These are phyloP conservation scores for Drosophila bunnanda DNA, from an alignment of 2,888 invertebrate genomes.

Conservation along the genomic window DNA sequence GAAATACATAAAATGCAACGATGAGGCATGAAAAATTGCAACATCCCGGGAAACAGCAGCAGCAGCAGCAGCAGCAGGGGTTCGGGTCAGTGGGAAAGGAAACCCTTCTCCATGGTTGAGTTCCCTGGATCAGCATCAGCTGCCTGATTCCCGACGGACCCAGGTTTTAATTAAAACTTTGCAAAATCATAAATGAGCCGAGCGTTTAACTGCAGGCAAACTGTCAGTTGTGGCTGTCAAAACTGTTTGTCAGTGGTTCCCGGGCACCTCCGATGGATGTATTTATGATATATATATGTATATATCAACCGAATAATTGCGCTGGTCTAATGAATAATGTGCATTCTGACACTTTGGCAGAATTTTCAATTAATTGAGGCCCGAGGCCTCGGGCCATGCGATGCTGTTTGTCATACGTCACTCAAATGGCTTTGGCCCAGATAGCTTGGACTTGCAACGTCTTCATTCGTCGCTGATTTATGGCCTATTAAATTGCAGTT, in stretches of 20 bases:
- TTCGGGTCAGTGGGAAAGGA: slow-evolving; percentile 22
- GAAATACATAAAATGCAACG: slow-evolving; percentile 46
- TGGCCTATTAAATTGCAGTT: slow-evolving; percentile 69
- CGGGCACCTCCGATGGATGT: slow-evolving; percentile 39
- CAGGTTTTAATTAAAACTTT: slow-evolving; percentile 42
- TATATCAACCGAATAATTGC: slow-evolving; percentile 66
- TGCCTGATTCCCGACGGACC: slow-evolving; percentile 4
- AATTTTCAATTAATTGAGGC: slow-evolving; percentile 64
- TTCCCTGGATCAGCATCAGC: slow-evolving; percentile 8
- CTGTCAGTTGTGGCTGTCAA: slow-evolving; percentile 27
- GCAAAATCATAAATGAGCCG: slow-evolving; percentile 27
- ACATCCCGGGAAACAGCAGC: slow-evolving; percentile 31
- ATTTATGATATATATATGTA: slow-evolving; percentile 25
- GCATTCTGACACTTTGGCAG: slow-evolving; percentile 61
- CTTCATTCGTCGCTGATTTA: slow-evolving; percentile 60
- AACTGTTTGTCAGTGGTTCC: slow-evolving; percentile 46
- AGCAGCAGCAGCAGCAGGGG: slow-evolving; percentile 15
- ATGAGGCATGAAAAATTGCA: slow-evolving; percentile 58
- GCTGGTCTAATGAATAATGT: slow-evolving; percentile 33
- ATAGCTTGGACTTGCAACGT: slow-evolving; percentile 20
- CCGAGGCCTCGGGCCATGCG: slow-evolving; percentile 24
- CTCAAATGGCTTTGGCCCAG: slow-evolving; percentile 47
- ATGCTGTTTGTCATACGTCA: slow-evolving; percentile 40
- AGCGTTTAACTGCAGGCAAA: slow-evolving; percentile 14
- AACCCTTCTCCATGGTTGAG: slow-evolving; percentile 5